Conservation (phyloP, 2,888 invertebrate genomes). For the Steinernema carpocapsae region DNA sequence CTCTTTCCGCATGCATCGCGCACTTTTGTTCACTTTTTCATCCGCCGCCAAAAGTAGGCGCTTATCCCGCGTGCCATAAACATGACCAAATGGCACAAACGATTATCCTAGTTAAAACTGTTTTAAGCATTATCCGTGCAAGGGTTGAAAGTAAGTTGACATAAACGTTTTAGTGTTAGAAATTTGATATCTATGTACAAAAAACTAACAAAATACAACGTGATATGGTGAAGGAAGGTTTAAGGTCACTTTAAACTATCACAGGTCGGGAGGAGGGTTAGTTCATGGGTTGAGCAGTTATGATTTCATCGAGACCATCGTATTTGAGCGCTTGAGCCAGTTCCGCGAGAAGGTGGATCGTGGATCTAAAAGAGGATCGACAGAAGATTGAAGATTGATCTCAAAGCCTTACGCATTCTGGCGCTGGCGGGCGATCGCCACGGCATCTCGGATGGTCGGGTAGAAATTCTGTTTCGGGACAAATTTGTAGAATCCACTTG, state of each 20-base stretch:
- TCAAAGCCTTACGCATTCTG: conserved; percentile 1
- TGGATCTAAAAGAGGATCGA: conserved; percentile 18
- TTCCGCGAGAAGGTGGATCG: conserved; percentile 36
- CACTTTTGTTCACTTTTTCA: too few relatives aligned
- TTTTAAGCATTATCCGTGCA: too few relatives aligned
- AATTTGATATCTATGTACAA: conserved; percentile 10
- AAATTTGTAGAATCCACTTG: conserved; percentile 57
- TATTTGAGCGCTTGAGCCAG: conserved; percentile 28
- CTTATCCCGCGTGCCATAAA: too few relatives aligned
- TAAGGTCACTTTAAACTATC: too few relatives aligned
- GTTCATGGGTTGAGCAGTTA: conserved; percentile 18
- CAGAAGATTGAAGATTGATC: neutral
- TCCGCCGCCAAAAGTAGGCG: too few relatives aligned
- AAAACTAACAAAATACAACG: too few relatives aligned
- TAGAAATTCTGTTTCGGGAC: conserved; percentile 65
- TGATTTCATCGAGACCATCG: conserved; percentile 18
- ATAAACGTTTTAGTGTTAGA: neutral
- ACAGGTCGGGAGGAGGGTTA: neutral
- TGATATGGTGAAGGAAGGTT: too few relatives aligned
- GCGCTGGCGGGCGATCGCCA: conserved; percentile 54
- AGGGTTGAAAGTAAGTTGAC: too few relatives aligned
- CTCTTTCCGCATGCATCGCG: too few relatives aligned
- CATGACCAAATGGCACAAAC: too few relatives aligned
- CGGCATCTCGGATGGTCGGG: conserved; percentile 65
- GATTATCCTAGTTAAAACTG: too few relatives aligned